A percentile compares a stretch with the other conserved stretches of the same genome.
Conservation (phyloP, 1,140 invertebrate species). For the Drosophila funebris region DNA sequence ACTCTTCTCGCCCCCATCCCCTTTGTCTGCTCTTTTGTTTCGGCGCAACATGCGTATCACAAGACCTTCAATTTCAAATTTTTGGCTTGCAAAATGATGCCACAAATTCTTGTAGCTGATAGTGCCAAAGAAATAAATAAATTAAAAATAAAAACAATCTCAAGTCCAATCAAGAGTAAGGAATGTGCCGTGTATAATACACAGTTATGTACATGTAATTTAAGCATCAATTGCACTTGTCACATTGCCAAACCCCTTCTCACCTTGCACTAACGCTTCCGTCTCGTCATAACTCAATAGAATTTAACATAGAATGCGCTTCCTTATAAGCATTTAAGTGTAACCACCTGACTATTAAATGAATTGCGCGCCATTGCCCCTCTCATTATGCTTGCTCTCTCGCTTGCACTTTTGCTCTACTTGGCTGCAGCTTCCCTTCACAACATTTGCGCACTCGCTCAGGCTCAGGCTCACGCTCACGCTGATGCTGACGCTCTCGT, state of each 20-base stretch:
- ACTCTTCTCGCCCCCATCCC: not conserved
- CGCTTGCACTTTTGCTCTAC: not conserved
- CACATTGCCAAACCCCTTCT: not conserved
- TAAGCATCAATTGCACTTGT: not conserved
- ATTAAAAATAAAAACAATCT: not conserved
- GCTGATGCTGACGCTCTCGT: not conserved
- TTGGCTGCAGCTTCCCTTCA: not conserved
- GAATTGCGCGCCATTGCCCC: constrained; percentile 25
- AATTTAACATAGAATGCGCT: constrained; percentile 29
- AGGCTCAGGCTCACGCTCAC: not conserved
- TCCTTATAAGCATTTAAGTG: constrained; percentile 33
- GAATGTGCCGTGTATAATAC: not conserved
- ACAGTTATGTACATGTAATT: not conserved
- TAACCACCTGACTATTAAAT: constrained; percentile 43
- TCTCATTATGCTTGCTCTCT: not conserved
- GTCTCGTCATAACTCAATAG: constrained; percentile 30
- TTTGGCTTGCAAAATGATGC: constrained; percentile 47
- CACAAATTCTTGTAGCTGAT: constrained; percentile 12
- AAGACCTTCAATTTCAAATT: constrained; percentile 51
- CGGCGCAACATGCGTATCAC: constrained; percentile 21
- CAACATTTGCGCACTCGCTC: not conserved
- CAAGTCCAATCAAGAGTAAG: constrained; percentile 10
- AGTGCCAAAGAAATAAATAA: not conserved
- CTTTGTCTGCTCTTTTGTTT: not conserved
- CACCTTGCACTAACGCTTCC: constrained; percentile 22